Evolutionary conservation across 1,140 invertebrate genomes (phyloP), one percentile per base, ranked within the genome.

Genomic region (Hirudo medicinalis): DNA sequence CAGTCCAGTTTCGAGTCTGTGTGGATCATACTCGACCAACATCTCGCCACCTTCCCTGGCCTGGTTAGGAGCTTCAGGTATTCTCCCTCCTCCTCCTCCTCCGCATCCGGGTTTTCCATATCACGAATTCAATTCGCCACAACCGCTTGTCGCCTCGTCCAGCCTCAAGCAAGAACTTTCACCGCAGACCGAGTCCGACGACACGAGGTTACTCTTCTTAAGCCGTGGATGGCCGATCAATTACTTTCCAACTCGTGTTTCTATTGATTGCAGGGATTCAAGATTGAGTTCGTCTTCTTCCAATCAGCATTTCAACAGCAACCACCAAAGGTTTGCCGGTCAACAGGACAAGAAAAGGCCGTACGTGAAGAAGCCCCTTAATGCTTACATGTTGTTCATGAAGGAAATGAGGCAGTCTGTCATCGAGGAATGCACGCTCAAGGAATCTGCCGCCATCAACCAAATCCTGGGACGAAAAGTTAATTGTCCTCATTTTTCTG

Each of bases 381-480:
- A 98, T 83, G 94, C 94, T 76, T 98, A 97, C 85, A 98, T 98
- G 94, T 86, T 96, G 74, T 97, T 95, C 81, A 97, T 97, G 94
- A 97, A 97, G 82, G 94, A 97, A 81, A 96, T 95, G 91, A 86
- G 94, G 78, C 90, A 92, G 75, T 92, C 94, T 84, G 92, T 97
- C 63, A 91, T 97, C 54, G 91, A 92, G 19, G 93, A 97, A 83
- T 94, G 91, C 84, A 95, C 92, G 72, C 86, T 96, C 66, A 96
- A 96, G 83, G 94, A 97, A 80, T 94, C 91, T 76, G 94, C 94
- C 67, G 93, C 94, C 74, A 94, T 98, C 81, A 97, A 98, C 85
- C 93, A 97, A 86, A 96, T 97, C 79, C 86, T 98, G 54, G 94
- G 94, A 73, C 85, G 92, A 86, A 87, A 91, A 89, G 92, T 96